Evolutionary conservation across 92 coral and sea anemone species (phyloP), one percentile per base, ranked within the genome.

Genomic region (Blastomussa wellsi): DNA sequence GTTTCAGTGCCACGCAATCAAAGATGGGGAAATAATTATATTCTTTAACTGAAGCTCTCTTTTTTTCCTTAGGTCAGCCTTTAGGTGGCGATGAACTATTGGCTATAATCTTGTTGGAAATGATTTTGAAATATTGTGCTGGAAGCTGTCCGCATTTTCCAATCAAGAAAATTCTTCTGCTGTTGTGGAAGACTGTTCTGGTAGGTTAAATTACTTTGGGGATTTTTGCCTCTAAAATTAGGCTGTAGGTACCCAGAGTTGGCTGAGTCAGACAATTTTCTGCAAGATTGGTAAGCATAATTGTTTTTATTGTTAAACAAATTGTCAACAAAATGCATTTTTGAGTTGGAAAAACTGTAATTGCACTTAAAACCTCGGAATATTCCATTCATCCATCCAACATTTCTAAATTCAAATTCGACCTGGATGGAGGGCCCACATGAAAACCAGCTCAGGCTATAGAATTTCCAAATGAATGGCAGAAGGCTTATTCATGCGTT

Each of bases 81-180:
- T 66, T 88, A 41, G 82, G 89, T 35, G 86, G 91, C 52, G 94
- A 94, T 24, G 98, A 96, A 4, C 90, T 92, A 32, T 89, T 96
- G 11, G 89, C 95, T 60, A 79, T 92, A 20, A 69, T 91, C 32
- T 95, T 96, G 70, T 91, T 96, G 90, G 99, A 96, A 67, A 96
- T 96, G 99, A 98, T 96, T 44, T 89, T 96, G 22, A 96, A 94
- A 81, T 96, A 94, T 68, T 96, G 99, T 85, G 97, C 97, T 31
- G 98, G 99, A 0, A 94, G 84, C 83, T 83, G 92, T 48, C 99
- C 99, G 68, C 98, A 96, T 87, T 96, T 96, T 84, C 99, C 99
- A 17, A 96, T 96, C 62, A 96, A 96, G 87, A 96, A 96, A 89
- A 92, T 96, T 31, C 90, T 96, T 36, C 89, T 96, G 77, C 89